Conservation (phyloP, 2,113 vertebrate genomes). For the Morone chrysops region DNA sequence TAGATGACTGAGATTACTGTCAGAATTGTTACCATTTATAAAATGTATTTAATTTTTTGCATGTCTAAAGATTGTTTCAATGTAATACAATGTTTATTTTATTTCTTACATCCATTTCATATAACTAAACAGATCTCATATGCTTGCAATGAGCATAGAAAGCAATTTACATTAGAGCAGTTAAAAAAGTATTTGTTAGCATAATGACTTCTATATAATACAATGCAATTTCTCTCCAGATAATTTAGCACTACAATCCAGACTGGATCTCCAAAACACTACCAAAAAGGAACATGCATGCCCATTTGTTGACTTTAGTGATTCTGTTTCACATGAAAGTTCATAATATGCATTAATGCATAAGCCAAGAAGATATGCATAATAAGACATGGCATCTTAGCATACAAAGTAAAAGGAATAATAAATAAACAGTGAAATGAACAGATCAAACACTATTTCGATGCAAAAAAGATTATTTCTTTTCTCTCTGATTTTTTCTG, state of each 20-base stretch:
- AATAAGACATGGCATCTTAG: background rate
- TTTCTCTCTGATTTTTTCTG: background rate
- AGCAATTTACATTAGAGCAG: background rate
- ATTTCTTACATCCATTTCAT: background rate
- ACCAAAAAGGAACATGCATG: background rate
- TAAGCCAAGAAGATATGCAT: background rate
- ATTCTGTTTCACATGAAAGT: conserved; percentile 2
- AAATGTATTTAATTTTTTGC: background rate
- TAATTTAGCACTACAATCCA: background rate
- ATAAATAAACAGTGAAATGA: background rate
- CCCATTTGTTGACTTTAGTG: background rate
- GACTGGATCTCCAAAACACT: background rate
- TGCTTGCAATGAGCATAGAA: too few relatives aligned
- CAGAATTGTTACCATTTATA: background rate
- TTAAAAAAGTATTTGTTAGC: background rate
- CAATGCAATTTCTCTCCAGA: background rate
- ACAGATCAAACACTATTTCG: background rate
- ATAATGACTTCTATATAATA: too few relatives aligned
- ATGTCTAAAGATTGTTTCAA: background rate
- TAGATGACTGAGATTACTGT: background rate
- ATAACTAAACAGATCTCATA: background rate
- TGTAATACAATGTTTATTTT: background rate
- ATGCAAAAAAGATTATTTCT: background rate
- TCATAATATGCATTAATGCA: conserved; percentile 19
- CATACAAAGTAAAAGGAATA: too few relatives aligned